Conservation (phyloP, 2,888 invertebrate species). For the Apodemia hepburni region DNA sequence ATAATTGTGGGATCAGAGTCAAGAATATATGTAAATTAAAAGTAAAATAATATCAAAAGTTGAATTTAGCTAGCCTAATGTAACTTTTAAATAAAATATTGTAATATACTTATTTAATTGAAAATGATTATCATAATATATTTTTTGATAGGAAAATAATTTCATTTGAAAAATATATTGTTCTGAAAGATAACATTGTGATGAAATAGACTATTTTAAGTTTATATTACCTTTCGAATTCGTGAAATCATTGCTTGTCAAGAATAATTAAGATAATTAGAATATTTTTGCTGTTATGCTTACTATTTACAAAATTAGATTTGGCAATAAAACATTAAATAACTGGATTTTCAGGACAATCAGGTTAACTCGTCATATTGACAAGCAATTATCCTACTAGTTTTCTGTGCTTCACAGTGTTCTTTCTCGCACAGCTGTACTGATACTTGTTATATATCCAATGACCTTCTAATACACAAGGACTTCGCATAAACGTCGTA, state of each 20-base stretch:
- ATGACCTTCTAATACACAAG: too few species aligned
- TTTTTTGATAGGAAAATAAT: conserved; percentile 1
- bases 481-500: too few species aligned
- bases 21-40: background rate
- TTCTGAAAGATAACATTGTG: background rate
- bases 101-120: background rate
- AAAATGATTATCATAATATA: conserved; percentile 1
- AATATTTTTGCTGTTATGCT: background rate
- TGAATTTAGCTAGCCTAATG: conserved; percentile 8
- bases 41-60: background rate
- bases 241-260: background rate
- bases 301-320: background rate
- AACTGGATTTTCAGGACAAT: background rate
- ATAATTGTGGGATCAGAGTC: background rate
- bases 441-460: background rate
- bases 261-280: background rate
- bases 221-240: background rate
- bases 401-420: background rate
- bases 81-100: background rate
- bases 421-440: background rate
- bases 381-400: background rate
- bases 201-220: background rate
- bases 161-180: background rate
- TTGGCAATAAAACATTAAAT: background rate
- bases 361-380: background rate